Conservation (phyloP, 1,140 invertebrate species). For the Drosophila quadrilineata region DNA sequence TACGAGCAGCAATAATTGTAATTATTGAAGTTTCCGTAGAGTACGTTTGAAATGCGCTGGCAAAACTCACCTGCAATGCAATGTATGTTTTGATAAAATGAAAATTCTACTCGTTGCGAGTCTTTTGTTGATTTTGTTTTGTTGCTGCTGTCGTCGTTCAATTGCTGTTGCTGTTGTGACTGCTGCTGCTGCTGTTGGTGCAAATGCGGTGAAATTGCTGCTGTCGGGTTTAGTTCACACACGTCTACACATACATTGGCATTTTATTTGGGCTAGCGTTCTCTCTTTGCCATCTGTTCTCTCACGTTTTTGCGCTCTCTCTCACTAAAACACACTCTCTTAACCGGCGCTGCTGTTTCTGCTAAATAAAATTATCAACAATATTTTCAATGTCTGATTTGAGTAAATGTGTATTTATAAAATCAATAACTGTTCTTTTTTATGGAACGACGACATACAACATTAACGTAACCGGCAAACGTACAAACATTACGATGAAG, state of each 20-base stretch:
- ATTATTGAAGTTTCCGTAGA: conserved; percentile 7
- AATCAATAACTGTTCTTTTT: too few species aligned
- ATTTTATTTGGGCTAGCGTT: conserved; percentile 29
- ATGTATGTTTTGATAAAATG: too few species aligned
- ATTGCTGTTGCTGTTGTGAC: neutral
- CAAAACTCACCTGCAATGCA: conserved; percentile 19
- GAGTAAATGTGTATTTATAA: too few species aligned
- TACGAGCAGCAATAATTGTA: conserved; percentile 22
- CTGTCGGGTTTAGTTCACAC: conserved; percentile 18
- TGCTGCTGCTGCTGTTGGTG: conserved; percentile 21
- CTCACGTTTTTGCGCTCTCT: neutral
- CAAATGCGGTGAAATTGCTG: conserved; percentile 41
- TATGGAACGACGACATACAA: too few species aligned
- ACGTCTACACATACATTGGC: neutral
- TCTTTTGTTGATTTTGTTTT: conserved; percentile 13
- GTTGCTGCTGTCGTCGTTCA: conserved; percentile 11
- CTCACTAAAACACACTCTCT: conserved; percentile 2
- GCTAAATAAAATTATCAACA: conserved; percentile 8
- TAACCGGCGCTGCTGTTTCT: conserved; percentile 14
- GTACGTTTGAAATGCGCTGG: neutral
- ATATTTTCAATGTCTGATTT: too few species aligned
- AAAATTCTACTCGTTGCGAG: too few species aligned
- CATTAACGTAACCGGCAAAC: neutral
- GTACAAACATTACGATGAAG: too few species aligned
- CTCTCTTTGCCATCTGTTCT: too few species aligned